A percentile compares a stretch with the other conserved stretches of the same genome.
These are phyloP conservation scores for Knipowitschia caucasica DNA, from an alignment of 2,797 vertebrate species.

Conservation along the genomic window DNA sequence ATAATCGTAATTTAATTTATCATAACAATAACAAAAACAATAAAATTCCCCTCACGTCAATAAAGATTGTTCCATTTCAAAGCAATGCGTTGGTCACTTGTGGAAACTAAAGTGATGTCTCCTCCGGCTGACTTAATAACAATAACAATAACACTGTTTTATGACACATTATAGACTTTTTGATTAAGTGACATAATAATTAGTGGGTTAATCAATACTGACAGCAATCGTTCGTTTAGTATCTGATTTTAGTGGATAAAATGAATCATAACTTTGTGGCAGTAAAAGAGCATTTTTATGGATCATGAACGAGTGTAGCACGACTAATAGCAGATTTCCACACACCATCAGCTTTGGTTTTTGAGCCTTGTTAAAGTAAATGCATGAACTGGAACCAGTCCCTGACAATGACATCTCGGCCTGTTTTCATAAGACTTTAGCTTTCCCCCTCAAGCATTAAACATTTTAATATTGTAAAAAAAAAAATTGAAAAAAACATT, in stretches of 20 bases:
- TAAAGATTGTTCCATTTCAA: background rate
- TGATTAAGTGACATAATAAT: slow-evolving; percentile 13
- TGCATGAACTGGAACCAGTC: background rate
- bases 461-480: background rate
- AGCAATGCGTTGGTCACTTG: background rate
- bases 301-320: background rate
- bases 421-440: background rate
- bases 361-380: slow-evolving; percentile 2
- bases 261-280: background rate
- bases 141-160: slow-evolving; percentile 5
- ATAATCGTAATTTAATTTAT: too few species aligned
- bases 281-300: slow-evolving; percentile 4
- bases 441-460: background rate
- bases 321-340: slow-evolving; percentile 5
- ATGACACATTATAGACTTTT: slow-evolving; percentile 8
- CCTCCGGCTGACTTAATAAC: slow-evolving; percentile 2
- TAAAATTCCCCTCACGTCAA: too few species aligned
- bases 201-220: slow-evolving; percentile 10
- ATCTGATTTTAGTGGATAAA: background rate
- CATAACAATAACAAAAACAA: too few species aligned
- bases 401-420: background rate
- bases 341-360: slow-evolving; percentile 7
- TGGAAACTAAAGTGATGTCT: background rate
- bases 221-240: background rate
- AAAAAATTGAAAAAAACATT: too few species aligned